Percentiles rank a stretch among this genome's conserved stretches.
These are phyloP conservation scores for Xestia rhomboidea DNA, from an alignment of 2,888 invertebrate species.

Conservation along the genomic window DNA sequence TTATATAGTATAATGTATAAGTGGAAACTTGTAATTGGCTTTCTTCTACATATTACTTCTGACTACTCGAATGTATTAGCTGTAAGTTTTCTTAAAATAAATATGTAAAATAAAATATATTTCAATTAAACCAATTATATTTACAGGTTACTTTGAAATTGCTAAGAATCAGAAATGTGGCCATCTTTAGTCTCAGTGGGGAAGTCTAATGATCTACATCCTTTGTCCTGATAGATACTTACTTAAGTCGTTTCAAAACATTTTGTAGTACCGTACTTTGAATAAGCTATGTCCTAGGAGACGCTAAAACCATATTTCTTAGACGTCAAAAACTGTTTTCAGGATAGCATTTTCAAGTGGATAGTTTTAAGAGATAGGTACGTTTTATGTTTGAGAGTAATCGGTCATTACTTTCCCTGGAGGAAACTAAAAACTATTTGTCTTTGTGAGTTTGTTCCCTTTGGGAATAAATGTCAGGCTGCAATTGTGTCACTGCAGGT, in stretches of 20 bases:
- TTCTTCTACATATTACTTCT: no score
- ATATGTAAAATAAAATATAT: no score
- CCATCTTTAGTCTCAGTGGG: background rate
- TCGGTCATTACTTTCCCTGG: constrained; percentile 27
- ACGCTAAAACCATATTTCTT: constrained; percentile 55
- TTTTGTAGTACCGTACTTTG: constrained; percentile 52
- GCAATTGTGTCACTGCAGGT: constrained; percentile 11
- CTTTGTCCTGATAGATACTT: constrained; percentile 61
- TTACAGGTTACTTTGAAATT: background rate
- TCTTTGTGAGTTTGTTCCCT: constrained; percentile 6
- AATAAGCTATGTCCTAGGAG: constrained; percentile 57
- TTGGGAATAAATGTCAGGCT: background rate
- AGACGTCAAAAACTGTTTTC: constrained; percentile 58
- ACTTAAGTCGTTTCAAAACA: constrained; percentile 50
- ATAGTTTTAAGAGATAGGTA: constrained; percentile 45
- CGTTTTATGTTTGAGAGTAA: constrained; percentile 11
- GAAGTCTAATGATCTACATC: background rate
- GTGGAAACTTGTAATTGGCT: no score
- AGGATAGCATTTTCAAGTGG: constrained; percentile 55
- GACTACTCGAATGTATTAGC: no score
- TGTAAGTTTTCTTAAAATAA: no score
- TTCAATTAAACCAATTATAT: no score
- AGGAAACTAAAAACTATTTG: constrained; percentile 13
- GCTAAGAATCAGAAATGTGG: background rate
- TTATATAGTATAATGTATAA: no score